Evolutionary conservation across 2,113 vertebrate genomes (phyloP).

Genomic region (Cyrtonyx montezumae): DNA sequence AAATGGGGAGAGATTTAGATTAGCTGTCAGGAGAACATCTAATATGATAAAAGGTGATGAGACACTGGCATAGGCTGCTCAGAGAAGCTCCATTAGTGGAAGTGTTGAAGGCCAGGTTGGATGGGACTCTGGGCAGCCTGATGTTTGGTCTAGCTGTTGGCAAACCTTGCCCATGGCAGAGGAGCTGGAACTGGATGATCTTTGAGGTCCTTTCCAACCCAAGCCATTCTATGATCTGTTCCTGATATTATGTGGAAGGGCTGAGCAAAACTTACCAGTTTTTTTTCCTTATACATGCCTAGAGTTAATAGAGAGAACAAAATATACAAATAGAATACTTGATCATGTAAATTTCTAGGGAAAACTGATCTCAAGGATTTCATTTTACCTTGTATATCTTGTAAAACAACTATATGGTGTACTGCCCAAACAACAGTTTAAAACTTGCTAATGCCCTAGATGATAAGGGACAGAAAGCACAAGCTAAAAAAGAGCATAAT

Average conservation of each 20-base stretch:
- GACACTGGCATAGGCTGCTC: no score
- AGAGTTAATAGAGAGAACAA: neutral
- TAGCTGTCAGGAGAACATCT: no score
- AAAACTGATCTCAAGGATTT: neutral
- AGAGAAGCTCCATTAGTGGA: no score
- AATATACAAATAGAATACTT: neutral
- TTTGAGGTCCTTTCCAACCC: no score
- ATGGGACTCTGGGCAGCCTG: no score
- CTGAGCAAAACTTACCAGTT: neutral
- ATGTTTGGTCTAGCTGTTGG: no score
- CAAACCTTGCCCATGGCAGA: no score
- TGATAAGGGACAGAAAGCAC: neutral
- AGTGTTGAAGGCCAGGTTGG: no score
- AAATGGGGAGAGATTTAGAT: no score
- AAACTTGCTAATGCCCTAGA: neutral
- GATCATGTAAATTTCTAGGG: neutral
- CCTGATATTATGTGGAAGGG: neutral
- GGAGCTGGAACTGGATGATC: no score
- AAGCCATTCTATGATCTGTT: neutral
- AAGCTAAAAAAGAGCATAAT: accelerated
- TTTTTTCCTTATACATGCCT: neutral
- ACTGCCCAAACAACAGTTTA: neutral
- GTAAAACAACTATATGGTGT: neutral
- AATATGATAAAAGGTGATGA: no score
- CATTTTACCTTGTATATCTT: neutral